phyloP scores from a whole-genome alignment of 64 coral and sea anemone genomes.

The Orbicella faveolata region DNA sequence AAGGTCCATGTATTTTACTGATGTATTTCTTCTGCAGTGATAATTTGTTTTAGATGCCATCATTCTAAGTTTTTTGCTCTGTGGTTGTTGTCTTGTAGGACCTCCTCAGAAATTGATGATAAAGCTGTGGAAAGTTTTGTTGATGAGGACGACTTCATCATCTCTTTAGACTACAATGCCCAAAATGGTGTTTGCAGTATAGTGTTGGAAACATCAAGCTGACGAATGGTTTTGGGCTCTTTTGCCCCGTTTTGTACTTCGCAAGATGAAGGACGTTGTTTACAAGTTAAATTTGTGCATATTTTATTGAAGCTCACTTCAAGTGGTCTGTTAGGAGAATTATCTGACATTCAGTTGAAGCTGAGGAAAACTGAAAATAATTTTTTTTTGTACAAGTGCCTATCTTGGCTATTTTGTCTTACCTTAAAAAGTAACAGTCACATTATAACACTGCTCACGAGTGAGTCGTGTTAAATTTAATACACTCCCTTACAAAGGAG shows the following conservation, averaged over 20 bases:
- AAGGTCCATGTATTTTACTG: background rate
- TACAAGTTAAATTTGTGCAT: conserved; percentile 2
- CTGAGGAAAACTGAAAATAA: background rate
- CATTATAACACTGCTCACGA: background rate
- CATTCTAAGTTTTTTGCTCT: background rate
- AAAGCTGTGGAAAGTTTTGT: conserved; percentile 42
- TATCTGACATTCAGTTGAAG: background rate
- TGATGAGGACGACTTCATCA: conserved; percentile 59
- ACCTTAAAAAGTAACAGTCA: background rate
- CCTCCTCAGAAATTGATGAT: conserved; percentile 47
- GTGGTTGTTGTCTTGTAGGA: conserved; percentile 43
- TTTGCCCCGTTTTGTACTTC: background rate
- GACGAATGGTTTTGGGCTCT: background rate
- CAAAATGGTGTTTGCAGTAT: conserved; percentile 36
- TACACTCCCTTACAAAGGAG: background rate
- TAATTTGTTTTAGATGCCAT: background rate
- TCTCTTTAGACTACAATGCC: conserved; percentile 48
- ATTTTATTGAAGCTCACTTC: background rate
- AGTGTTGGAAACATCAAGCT: conserved; percentile 16
- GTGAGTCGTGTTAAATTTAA: background rate
- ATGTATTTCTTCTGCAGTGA: conserved; percentile 3
- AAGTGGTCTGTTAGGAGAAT: background rate
- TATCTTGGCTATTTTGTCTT: too few species aligned
- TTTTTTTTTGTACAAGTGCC: background rate
- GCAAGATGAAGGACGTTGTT: background rate